A percentile compares a stretch with the other conserved stretches of the same genome.
These are phyloP conservation scores for Aethes cnicana DNA, from an alignment of 2,888 invertebrate genomes.

Conservation along the genomic window DNA sequence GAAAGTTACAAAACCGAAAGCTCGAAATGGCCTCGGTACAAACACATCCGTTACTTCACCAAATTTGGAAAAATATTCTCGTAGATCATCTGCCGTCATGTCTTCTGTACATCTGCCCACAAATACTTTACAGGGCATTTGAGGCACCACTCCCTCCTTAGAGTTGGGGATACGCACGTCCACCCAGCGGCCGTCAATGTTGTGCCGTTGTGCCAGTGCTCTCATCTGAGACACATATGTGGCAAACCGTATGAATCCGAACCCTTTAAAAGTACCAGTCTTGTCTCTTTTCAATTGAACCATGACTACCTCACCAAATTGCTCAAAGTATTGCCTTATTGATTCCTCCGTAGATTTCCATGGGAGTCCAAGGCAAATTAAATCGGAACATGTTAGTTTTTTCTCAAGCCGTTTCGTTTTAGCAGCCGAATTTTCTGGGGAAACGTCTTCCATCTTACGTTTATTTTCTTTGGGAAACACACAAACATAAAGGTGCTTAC, in stretches of 20 bases:
- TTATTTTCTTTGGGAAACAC: no score
- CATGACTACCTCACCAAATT: constrained; percentile 85
- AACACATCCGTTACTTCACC: constrained; percentile 94
- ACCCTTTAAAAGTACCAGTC: constrained; percentile 86
- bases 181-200: constrained; percentile 88
- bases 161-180: constrained; percentile 88
- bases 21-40: constrained; percentile 92
- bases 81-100: constrained; percentile 88
- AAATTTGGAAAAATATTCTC: constrained; percentile 89
- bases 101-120: constrained; percentile 92
- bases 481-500: constrained; percentile 85
- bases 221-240: constrained; percentile 85
- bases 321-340: constrained; percentile 86
- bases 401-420: constrained; percentile 40
- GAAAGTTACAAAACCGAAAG: constrained; percentile 92
- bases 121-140: constrained; percentile 90
- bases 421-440: constrained; percentile 91
- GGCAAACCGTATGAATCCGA: constrained; percentile 87
- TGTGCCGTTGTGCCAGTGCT: constrained; percentile 84
- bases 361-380: constrained; percentile 89
- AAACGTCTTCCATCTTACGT: constrained; percentile 94
- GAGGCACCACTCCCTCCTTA: constrained; percentile 85
- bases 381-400: constrained; percentile 84
- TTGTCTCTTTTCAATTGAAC: constrained; percentile 83
- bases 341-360: constrained; percentile 90